phyloP scores from a whole-genome alignment of 2,888 invertebrate genomes.

The Drosophila tripunctata region DNA sequence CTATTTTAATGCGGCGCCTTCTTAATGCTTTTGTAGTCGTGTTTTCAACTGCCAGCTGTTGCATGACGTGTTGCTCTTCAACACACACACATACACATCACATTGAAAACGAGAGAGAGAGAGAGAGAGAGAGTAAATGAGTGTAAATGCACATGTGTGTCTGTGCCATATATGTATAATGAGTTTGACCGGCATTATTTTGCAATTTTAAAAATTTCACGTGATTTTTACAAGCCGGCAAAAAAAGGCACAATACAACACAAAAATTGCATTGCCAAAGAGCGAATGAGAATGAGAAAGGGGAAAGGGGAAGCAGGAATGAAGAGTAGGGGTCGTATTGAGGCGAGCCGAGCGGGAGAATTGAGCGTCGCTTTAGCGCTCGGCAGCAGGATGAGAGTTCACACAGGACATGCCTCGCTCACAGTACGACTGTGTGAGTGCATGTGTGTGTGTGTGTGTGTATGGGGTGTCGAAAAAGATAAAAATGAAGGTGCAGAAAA shows the following conservation, averaged over 20 bases:
- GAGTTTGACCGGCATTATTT: slow-evolving; percentile 78
- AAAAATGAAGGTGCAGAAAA: slow-evolving; percentile 17
- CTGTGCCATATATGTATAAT: slow-evolving; percentile 49
- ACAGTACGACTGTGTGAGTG: neutral
- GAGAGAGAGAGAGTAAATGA: slow-evolving; percentile 1
- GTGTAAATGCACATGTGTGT: slow-evolving; percentile 6
- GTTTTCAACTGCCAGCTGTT: slow-evolving; percentile 54
- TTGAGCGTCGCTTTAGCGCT: slow-evolving; percentile 25
- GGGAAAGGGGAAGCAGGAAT: neutral
- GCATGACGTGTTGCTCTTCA: slow-evolving; percentile 40
- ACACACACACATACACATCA: neutral
- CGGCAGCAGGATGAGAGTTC: slow-evolving; percentile 39
- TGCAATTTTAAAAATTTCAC: slow-evolving; percentile 71
- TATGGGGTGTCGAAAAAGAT: slow-evolving; percentile 25
- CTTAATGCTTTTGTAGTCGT: slow-evolving; percentile 22
- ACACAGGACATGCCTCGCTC: slow-evolving; percentile 39
- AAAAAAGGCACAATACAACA: slow-evolving; percentile 44
- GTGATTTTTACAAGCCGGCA: slow-evolving; percentile 66
- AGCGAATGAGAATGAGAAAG: neutral
- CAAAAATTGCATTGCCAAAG: slow-evolving; percentile 21
- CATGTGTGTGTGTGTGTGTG: neutral
- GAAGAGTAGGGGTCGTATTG: slow-evolving; percentile 9
- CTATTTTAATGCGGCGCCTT: neutral
- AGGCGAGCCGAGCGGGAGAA: slow-evolving; percentile 12
- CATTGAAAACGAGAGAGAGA: neutral